Evolutionary conservation across 1,140 invertebrate species (phyloP).

Genomic region (Holotrichia oblita): DNA sequence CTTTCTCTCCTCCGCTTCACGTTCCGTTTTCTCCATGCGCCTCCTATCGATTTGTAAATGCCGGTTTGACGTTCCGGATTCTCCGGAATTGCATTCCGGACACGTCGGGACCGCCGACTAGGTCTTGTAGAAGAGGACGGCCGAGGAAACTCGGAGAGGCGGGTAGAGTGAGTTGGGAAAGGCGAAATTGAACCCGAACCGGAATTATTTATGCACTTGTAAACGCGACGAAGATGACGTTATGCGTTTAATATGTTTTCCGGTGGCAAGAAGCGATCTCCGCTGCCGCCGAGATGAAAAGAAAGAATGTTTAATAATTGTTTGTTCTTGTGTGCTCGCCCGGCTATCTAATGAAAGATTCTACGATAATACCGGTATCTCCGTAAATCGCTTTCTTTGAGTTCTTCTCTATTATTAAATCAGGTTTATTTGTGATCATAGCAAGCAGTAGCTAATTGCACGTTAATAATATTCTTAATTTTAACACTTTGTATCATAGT

Average conservation of each 20-base stretch:
- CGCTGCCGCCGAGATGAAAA: neutral
- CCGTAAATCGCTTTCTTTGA: too few relatives aligned
- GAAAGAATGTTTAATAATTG: neutral
- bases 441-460: too few relatives aligned
- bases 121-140: constrained; percentile 16
- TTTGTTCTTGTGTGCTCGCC: neutral
- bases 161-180: neutral
- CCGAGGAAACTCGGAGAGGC: neutral
- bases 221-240: constrained; percentile 11
- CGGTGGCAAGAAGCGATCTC: neutral
- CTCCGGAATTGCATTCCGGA: constrained; percentile 28
- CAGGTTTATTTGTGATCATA: too few relatives aligned
- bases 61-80: constrained; percentile 35
- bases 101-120: constrained; percentile 21
- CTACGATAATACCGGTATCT: too few relatives aligned
- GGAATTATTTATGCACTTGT: constrained; percentile 32
- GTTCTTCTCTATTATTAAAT: too few relatives aligned
- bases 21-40: neutral
- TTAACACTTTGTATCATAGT: too few relatives aligned
- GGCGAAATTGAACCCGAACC: neutral
- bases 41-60: constrained; percentile 31
- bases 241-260: constrained; percentile 8
- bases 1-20: neutral
- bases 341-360: too few relatives aligned
- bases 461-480: too few relatives aligned